Evolutionary conservation across 2,888 invertebrate species (phyloP).

Genomic region (Abrostola tripartita): DNA sequence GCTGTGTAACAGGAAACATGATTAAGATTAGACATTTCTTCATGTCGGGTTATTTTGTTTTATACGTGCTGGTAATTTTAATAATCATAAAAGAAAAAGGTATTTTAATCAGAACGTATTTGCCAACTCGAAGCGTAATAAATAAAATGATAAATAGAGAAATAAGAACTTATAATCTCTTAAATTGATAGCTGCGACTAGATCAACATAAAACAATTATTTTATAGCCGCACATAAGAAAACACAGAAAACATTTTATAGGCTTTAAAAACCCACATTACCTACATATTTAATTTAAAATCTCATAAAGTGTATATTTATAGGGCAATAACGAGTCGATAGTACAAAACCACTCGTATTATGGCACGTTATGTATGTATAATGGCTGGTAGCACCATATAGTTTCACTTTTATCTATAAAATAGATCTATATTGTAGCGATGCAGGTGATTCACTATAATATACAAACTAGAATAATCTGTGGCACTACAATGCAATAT

Average conservation of each 20-base stretch:
- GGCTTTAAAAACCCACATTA: constrained; percentile 38
- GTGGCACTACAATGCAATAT: constrained; percentile 75
- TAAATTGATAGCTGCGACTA: constrained; percentile 11
- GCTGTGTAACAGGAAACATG: constrained; percentile 36
- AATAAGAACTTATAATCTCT: constrained; percentile 8
- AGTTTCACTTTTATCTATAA: constrained; percentile 79
- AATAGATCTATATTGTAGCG: constrained; percentile 69
- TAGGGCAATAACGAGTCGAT: constrained; percentile 56
- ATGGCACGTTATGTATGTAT: constrained; percentile 47
- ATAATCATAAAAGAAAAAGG: too few relatives aligned
- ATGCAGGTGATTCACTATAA: constrained; percentile 73
- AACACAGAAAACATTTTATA: constrained; percentile 37
- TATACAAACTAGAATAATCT: constrained; percentile 69
- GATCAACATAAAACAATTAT: constrained; percentile 41
- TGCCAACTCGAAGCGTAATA: too few relatives aligned
- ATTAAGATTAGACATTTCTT: constrained; percentile 52
- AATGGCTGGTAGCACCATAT: constrained; percentile 61
- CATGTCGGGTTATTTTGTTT: not conserved
- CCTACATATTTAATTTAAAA: constrained; percentile 33
- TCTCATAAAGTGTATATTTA: constrained; percentile 51
- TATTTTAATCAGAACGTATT: too few relatives aligned
- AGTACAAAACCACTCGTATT: constrained; percentile 44
- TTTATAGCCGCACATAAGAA: constrained; percentile 31
- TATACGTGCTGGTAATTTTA: too few relatives aligned
- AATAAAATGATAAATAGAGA: too few relatives aligned